A percentile compares a stretch with the other conserved stretches of the same genome.
These are phyloP conservation scores for Drosophila rubida DNA, from an alignment of 2,888 invertebrate species.

Conservation along the genomic window DNA sequence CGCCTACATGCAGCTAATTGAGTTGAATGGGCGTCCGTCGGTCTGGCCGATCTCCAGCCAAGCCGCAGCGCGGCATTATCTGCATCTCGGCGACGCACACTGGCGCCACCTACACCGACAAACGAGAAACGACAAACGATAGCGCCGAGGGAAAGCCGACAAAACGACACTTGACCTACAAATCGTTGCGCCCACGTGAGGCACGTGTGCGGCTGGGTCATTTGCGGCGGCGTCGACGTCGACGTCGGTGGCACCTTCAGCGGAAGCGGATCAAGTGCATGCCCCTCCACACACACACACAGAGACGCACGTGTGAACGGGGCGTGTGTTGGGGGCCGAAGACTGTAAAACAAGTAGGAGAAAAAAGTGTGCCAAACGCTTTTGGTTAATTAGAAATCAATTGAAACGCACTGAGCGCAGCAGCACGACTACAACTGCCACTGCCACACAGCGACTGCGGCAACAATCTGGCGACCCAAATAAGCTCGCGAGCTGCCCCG, in stretches of 20 bases:
- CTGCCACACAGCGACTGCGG: too few relatives aligned
- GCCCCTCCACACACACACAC: constrained; percentile 26
- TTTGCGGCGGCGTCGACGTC: too few relatives aligned
- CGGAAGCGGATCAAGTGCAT: constrained; percentile 72
- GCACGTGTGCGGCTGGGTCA: constrained; percentile 41
- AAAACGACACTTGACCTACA: constrained; percentile 68
- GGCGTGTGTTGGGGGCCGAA: constrained; percentile 11
- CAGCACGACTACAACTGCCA: constrained; percentile 20
- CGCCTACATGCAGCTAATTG: constrained; percentile 77
- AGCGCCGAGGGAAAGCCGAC: constrained; percentile 36
- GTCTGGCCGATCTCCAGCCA: constrained; percentile 2
- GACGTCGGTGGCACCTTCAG: constrained; percentile 39
- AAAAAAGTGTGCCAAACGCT: constrained; percentile 51
- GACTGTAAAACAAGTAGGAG: constrained; percentile 5
- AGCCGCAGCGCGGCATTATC: constrained; percentile 38
- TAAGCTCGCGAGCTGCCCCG: constrained; percentile 46
- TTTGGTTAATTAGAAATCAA: constrained; percentile 72
- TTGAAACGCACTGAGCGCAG: constrained; percentile 58
- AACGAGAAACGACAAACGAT: too few relatives aligned
- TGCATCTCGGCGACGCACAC: constrained; percentile 40
- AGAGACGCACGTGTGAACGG: constrained; percentile 2
- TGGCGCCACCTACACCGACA: constrained; percentile 40
- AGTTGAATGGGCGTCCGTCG: constrained; percentile 56
- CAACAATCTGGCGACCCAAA: constrained; percentile 64
- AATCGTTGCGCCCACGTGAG: constrained; percentile 49